Evolutionary conservation across 2,888 invertebrate genomes (phyloP), one percentile per base, ranked within the genome.

Genomic region (Bhutanitis thaidina): DNA sequence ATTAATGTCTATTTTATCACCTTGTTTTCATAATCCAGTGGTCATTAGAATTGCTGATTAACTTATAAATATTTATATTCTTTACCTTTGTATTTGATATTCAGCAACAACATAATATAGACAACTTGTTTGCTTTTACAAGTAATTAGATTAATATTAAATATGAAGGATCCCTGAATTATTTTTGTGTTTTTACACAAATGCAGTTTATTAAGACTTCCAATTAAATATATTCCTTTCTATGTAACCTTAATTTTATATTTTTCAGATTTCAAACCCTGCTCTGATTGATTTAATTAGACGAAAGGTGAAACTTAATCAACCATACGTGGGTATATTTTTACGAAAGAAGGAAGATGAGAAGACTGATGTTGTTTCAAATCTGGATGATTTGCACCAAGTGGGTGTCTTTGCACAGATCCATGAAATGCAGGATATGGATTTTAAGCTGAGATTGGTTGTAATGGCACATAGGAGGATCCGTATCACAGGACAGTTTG

Each of bases 321-420:
- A 98, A 76, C 99, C 99, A 0, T 99, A 99, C 71, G 95, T 98
- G 43, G 99, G 99, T 3, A 95, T 99, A 43, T 99, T 99, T 74
- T 89, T 99, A 62, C 98, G 98, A 70, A 97, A 94, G 74, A 94
- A 94, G 68, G 96, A 97, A 70, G 97, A 95, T 60, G 96, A 96
- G 71, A 96, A 97, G 59, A 90, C 93, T 0, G 98, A 98, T 72
- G 90, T 97, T 13, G 95, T 99, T 0, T 91, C 93, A 9, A 94
- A 91, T 47, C 70, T 98, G 20, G 93, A 95, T 54, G 98, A 99
- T 58, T 91, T 99, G 34, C 96, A 98, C 74, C 87, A 92, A 45
- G 92, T 98, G 20, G 99, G 99, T 7, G 97, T 98, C 1, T 99
- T 99, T 82, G 99, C 98, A 7, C 98, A 99, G 87, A 98, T 99